Evolutionary conservation across 2,888 invertebrate genomes (phyloP), one percentile per base, ranked within the genome.

Genomic region (Zaprionus bogoriensis): DNA sequence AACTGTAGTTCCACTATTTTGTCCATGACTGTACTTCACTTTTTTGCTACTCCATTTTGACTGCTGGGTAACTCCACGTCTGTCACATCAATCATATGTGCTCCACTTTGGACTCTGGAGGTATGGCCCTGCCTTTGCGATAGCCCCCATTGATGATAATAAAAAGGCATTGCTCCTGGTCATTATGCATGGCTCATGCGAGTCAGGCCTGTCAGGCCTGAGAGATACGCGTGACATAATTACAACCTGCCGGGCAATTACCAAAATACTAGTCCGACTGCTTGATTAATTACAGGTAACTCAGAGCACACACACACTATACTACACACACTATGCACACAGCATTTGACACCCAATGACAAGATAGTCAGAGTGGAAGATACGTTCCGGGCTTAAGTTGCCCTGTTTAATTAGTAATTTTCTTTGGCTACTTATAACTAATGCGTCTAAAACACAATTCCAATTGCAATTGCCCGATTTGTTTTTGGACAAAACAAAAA

Each of bases 271-370:
- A 74, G 51, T 30, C 64, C 44, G 74, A 74, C 71, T 47, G 54
- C 64, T 70, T 71, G 71, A 71, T 71, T 71, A 71, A 71, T 71
- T 74, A 74, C 69, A 71, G 69, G 63, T 64, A 71, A 69, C 52
- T 42, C 73, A 19, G 25, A 48, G 41, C 28, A 46, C 44, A 23
- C 9, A 28, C 17, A 30, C n/a, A 23, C 5, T n/a, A 14, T 7
- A 12, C n/a, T 6, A 42, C 4, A 42, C 9, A 25, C 23, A 23
- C 28, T 10, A 48, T 17, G 10, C n/a, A 48, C 14, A 25, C 20
- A 1, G 63, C 74, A 62, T 53, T 74, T 71, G 69, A 68, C 63
- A 71, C 63, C 54, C 63, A 54, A 47, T 54, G 48, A 46, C 36
- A 36, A 19, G 23, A 25, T 20, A 47, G 25, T 2, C 38, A 27